Evolutionary conservation across 2,797 vertebrate species (phyloP).

Genomic region (Chiloscyllium punctatum): DNA sequence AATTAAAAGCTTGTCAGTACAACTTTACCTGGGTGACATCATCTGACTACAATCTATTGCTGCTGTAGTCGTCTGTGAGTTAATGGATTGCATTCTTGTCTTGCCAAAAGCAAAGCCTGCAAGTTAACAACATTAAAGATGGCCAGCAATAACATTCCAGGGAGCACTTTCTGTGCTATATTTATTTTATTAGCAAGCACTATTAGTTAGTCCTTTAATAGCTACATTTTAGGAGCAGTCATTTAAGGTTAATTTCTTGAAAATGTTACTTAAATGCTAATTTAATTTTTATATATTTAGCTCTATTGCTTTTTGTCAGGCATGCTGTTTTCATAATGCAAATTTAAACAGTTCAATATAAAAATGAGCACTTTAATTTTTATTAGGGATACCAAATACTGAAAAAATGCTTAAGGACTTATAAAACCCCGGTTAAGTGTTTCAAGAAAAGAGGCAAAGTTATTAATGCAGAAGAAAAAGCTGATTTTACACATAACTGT

Average conservation of each 20-base stretch:
- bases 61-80: conserved; percentile 66
- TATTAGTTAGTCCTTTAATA: conserved; percentile 16
- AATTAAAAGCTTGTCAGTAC: conserved; percentile 92
- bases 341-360: neutral
- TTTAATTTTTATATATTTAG: neutral
- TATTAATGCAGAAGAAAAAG: neutral
- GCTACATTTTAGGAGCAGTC: neutral
- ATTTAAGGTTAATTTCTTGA: neutral
- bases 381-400: neutral
- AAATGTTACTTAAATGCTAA: neutral
- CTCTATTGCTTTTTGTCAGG: neutral
- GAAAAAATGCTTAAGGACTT: neutral
- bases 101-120: conserved; percentile 64
- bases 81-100: conserved; percentile 58
- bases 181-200: conserved; percentile 16
- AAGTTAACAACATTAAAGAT: conserved; percentile 29
- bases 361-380: neutral
- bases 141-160: neutral
- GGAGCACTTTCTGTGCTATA: neutral
- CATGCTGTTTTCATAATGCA: neutral
- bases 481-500: neutral
- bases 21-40: conserved; percentile 78
- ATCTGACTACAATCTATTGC: conserved; percentile 68
- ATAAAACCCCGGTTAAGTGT: neutral
- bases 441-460: neutral